A percentile compares a stretch with the other conserved stretches of the same genome.
These are phyloP conservation scores for Caenorhabditis becei DNA, from an alignment of 2,888 invertebrate genomes.

Conservation along the genomic window DNA sequence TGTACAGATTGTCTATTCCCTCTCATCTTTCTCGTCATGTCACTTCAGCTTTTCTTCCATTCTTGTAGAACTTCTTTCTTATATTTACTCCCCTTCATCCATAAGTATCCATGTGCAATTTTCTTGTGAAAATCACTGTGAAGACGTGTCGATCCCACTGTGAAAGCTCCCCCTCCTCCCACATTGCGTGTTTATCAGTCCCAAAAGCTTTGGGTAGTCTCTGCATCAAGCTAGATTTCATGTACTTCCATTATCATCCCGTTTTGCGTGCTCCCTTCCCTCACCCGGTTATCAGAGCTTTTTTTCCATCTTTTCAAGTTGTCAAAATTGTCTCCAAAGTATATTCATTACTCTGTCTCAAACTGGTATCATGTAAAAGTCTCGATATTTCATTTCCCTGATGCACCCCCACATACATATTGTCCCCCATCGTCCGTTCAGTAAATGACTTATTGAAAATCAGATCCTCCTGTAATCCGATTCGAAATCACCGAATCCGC, in stretches of 20 bases:
- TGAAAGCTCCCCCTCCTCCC: conserved; percentile 37
- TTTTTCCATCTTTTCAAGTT: background rate
- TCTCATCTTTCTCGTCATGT: conserved; percentile 20
- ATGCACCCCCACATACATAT: conserved; percentile 14
- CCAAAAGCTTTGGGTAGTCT: conserved; percentile 42
- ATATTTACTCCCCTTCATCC: conserved; percentile 4
- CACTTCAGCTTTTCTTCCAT: conserved; percentile 23
- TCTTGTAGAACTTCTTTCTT: conserved; percentile 26
- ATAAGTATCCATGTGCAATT: conserved; percentile 54
- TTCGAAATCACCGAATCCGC: conserved; percentile 30
- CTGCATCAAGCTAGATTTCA: conserved; percentile 46
- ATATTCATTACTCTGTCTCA: conserved; percentile 28
- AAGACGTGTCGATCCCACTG: conserved; percentile 51
- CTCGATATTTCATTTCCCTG: conserved; percentile 28
- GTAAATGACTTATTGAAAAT: conserved; percentile 32
- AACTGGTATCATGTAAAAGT: conserved; percentile 39
- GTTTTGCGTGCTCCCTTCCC: conserved; percentile 39
- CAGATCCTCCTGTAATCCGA: conserved; percentile 18
- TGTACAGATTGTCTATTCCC: conserved; percentile 33
- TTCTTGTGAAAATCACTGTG: conserved; percentile 44
- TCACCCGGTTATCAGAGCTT: conserved; percentile 47
- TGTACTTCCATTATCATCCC: conserved; percentile 43
- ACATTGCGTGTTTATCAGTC: conserved; percentile 31
- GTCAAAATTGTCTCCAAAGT: conserved; percentile 12
- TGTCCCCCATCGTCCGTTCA: conserved; percentile 6